Evolutionary conservation across 1,140 invertebrate species (phyloP), one percentile per base, ranked within the genome.

Genomic region (Elysia chlorotica): DNA sequence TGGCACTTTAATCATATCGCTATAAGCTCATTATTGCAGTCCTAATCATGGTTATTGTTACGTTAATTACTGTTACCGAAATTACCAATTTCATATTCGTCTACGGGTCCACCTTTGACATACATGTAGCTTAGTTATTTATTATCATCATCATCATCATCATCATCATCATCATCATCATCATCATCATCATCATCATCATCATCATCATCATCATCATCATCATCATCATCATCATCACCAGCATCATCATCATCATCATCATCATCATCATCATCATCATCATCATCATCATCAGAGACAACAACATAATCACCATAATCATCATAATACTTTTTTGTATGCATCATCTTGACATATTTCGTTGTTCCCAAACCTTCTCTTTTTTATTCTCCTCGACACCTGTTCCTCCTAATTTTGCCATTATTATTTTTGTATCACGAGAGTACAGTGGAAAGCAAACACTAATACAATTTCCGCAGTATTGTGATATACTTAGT

Each of bases 91-190:
- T n/a, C n/a, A n/a, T n/a, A n/a, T n/a, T n/a, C n/a, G n/a, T n/a
- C n/a, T n/a, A n/a, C n/a, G n/a, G n/a, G n/a, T n/a, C n/a, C n/a
- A n/a, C n/a, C n/a, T n/a, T n/a, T n/a, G n/a, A n/a, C n/a, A n/a
- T n/a, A n/a, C n/a, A n/a, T n/a, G n/a, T n/a, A n/a, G n/a, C n/a
- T n/a, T 70, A 6, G 17, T 35, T 33, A 35, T 35, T 61, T 59
- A 59, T 31, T 17, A 23, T 59, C 56, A 23, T 59, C 56, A 23
- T 59, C 56, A 59, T 59, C 56, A 59, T 59, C 35, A 48, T 41
- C 65, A 67, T 48, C 65, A 67, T 59, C 14, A 68, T 54, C 35
- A 68, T 68, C 38, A 53, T 54, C 66, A 54, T 68, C 48, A 68
- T 68, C 28, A 53, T 53, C 28, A 54, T 53, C 41, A 53, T 31